Evolutionary conservation across 2,113 vertebrate species (phyloP), one percentile per base, ranked within the genome.

Genomic region (Colossoma macropomum): DNA sequence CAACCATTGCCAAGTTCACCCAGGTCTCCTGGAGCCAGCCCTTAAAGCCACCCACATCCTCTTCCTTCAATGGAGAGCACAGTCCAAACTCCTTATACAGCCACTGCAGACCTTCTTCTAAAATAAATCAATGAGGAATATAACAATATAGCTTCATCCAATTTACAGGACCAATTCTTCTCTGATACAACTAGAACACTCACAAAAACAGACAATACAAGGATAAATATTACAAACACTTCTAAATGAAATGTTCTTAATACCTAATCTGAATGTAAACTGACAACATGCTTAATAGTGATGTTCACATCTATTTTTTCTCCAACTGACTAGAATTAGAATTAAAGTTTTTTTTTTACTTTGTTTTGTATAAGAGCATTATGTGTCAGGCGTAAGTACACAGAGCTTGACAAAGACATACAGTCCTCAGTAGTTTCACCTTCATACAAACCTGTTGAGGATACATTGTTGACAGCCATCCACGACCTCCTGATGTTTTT

Each of bases 1-100:
- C 92, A 81, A 97, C 96, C 97, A 98, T 98, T 4, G 98, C 97
- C 92, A 99, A 90, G 41, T 97, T 97, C 52, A 97, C 90, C 98
- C 98, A 99, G 0, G 96, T 98, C 89, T 97, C 97, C 87, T 94
- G 94, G 13, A 99, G 93, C 97, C 97, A 99, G 2, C 56, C 92
- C 93, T 98, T 99, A 85, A 99, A 93, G 27, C 0, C 0, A 1
- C 15, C 17, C 23, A 87, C 88, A 30, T 97, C 96, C 0, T 84
- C 85, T 75, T 15, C 91, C 89, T 92, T 96, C n/a, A 99, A 91
- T 0, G 96, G 92, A 6, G 41, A 79, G 78, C 97, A 98, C 52
- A 98, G 90, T 34, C 80, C 93, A 88, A 99, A 96, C 48, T 93
- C 82, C 7, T 86, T 86, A 54, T 96, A 96, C 86, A 99, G 94